Base-by-base conservation (phyloP, 2,113 vertebrate species). In the Odocoileus hemionus region DNA sequence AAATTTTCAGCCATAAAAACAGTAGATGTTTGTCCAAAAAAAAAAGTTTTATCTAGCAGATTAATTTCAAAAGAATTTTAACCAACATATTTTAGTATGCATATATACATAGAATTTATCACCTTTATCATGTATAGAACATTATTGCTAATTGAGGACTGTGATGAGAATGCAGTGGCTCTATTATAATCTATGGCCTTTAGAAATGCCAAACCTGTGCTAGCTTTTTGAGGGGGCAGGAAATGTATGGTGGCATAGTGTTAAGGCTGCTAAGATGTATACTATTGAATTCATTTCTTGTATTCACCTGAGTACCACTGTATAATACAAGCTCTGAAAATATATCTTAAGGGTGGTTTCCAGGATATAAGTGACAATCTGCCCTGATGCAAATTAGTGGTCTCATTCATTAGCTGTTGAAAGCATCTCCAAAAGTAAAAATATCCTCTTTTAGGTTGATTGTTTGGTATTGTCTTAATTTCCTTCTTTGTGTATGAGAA, bases 341-440 rank as follows among this genome's bases (percentile, higher is more conserved):
- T 26, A 83, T 52, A 89, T 47, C 91, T 90, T 82, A 86, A 90
- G n/a, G 78, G 19, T 90, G 74, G 17, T 78, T 96, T 94, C 82
- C 50, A 92, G 39, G 84, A 86, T 80, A 67, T 47, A 89, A 96
- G 84, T 64, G 82, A 61, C 7, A 95, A 82, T 74, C 45, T 95
- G 17, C 78, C 89, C 79, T 79, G 33, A 96, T 92, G 43, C 60
- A 95, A 94, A 97, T 93, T 86, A 95, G 55, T 47, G 15, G 43
- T 76, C 86, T 86, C 36, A 92, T 92, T 94, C 47, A 83, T 78
- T 92, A 92, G 74, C n/a, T 78, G 17, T 74, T 97, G 79, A 92
- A 96, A 95, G 55, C 61, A 92, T 60, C 60, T 86, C 2, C 39
- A 90, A 92, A 97, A 97, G 50, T 97, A 70, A 96, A 97, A 95